Evolutionary conservation across 2,797 vertebrate species (phyloP), one percentile per base, ranked within the genome.

Genomic region (Lycodopsis pacificus): DNA sequence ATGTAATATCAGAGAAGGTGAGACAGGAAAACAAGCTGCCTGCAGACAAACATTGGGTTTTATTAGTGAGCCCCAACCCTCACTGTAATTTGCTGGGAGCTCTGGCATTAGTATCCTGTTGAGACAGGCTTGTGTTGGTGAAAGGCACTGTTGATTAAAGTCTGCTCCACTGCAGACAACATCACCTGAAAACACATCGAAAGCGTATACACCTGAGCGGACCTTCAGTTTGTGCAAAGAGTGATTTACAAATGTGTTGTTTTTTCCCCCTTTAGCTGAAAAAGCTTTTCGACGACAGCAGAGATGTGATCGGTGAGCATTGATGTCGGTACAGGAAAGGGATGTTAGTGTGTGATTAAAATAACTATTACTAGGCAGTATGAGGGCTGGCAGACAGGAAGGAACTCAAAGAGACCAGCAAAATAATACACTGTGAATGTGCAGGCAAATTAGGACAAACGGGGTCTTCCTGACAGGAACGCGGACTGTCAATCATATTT

Each of bases 51-150:
- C 89, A 87, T 87, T 90, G 44, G 80, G 63, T 88, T 92, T 93
- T 94, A 93, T 91, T 91, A 89, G 89, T 83, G 81, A 81, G 77
- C 81, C 82, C 73, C 80, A 69, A 87, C 85, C 73, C 72, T 91
- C 89, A 86, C 93, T 93, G 90, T 93, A 94, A 95, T 94, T 94
- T 93, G 56, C 81, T 46, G 83, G 85, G 78, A 73, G 80, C 85
- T 84, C 81, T 85, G 82, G 80, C 82, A 85, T 91, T 82, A 84
- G 83, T 40, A 72, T 93, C 94, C 82, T 93, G 94, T 94, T 84
- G 83, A 88, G 90, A 86, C 94, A 92, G 75, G 91, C 88, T 88
- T 36, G 74, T 75, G 87, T 74, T 66, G 83, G 73, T 42, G 70
- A 81, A 90, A 88, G 62, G 56, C 66, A 65, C 73, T 30, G 80